Conservation (phyloP, 2,888 invertebrate genomes). For the Pristionchus exspectatus region DNA sequence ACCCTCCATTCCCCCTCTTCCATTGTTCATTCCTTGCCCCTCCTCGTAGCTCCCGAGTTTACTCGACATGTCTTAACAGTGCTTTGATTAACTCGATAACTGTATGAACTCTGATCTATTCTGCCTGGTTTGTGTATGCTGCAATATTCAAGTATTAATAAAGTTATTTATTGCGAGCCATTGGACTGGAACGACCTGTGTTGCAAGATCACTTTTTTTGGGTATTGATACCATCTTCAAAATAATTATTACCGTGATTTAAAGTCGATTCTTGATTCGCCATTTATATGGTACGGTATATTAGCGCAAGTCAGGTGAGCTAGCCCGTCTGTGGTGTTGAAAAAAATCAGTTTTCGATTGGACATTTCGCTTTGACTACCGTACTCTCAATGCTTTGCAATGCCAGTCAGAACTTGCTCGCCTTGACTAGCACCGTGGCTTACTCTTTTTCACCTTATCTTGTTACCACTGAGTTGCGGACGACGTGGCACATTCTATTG, state of each 20-base stretch:
- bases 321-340: not conserved
- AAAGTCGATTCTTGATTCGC: too few relatives aligned
- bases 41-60: not conserved
- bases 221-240: too few relatives aligned
- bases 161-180: not conserved
- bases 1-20: not conserved
- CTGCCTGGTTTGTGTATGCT: conserved; percentile 28
- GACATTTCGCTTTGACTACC: not conserved
- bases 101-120: not conserved
- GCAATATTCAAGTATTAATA: conserved; percentile 15
- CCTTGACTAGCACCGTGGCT: not conserved
- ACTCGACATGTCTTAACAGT: not conserved
- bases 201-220: too few relatives aligned
- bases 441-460: not conserved
- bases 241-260: too few relatives aligned
- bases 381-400: not conserved
- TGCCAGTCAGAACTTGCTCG: not conserved
- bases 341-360: not conserved
- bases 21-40: not conserved
- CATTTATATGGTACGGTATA: too few relatives aligned
- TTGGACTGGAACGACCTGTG: too few relatives aligned
- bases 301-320: not conserved
- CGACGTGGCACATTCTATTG: not conserved
- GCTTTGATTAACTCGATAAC: not conserved
- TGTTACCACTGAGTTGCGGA: not conserved